phyloP scores from a whole-genome alignment of 1,140 invertebrate genomes.

The Apis dorsata region DNA sequence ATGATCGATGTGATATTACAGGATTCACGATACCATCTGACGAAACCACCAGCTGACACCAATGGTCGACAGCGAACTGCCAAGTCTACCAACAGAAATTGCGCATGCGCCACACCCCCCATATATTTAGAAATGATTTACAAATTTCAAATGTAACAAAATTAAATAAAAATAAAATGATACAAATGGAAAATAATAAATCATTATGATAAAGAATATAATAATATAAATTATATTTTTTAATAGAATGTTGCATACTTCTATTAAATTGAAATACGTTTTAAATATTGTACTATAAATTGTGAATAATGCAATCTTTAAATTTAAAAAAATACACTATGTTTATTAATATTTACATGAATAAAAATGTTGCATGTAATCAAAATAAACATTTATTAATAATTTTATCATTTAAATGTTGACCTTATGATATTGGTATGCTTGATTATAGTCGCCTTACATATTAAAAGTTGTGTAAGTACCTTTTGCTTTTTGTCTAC shows the following conservation, averaged over 20 bases:
- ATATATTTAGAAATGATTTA: neutral
- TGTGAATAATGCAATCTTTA: neutral
- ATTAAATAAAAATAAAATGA: neutral
- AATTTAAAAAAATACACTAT: neutral
- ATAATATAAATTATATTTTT: neutral
- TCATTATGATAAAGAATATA: neutral
- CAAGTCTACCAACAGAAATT: conserved; percentile 50
- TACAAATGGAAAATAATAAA: neutral
- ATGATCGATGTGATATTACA: conserved; percentile 77
- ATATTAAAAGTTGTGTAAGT: conserved; percentile 42
- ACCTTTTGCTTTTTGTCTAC: neutral
- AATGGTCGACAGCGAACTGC: conserved; percentile 60
- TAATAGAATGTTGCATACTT: neutral
- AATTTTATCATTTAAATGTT: conserved; percentile 12
- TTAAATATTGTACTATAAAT: neutral
- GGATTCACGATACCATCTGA: conserved; percentile 77
- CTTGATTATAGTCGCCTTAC: conserved; percentile 36
- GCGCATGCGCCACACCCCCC: conserved; percentile 52
- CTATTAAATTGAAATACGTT: neutral
- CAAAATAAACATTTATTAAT: neutral
- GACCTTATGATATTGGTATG: conserved; percentile 26
- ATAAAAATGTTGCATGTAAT: neutral
- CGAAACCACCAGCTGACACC: conserved; percentile 69
- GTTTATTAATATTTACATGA: neutral
- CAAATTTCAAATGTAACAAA: conserved; percentile 11